Evolutionary conservation across 1,140 invertebrate genomes (phyloP).

Genomic region (Magallana gigas): DNA sequence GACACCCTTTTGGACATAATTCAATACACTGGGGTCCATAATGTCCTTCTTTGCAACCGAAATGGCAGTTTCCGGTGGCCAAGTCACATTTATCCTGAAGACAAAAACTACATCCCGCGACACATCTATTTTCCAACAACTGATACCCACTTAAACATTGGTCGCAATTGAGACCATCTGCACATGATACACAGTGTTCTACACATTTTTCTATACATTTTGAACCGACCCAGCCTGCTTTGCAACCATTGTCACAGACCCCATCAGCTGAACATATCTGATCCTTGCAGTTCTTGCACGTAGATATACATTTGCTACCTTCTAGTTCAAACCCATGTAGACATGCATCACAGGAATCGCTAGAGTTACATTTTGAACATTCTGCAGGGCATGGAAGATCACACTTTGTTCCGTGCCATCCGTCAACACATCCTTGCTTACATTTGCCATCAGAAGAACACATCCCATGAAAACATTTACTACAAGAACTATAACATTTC

Average conservation of each 20-base stretch:
- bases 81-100: slow-evolving; percentile 17
- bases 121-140: not conserved
- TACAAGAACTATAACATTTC: slow-evolving; percentile 24
- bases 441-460: not conserved
- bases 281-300: slow-evolving; percentile 42
- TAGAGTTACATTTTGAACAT: slow-evolving; percentile 19
- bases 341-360: slow-evolving; percentile 26
- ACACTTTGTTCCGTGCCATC: slow-evolving; percentile 38
- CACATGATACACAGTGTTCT: slow-evolving; percentile 10
- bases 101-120: not conserved
- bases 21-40: not conserved
- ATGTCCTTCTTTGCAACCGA: slow-evolving; percentile 23
- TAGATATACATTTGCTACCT: slow-evolving; percentile 23
- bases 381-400: not conserved
- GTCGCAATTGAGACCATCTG: not conserved
- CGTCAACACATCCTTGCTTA: slow-evolving; percentile 38
- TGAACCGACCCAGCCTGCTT: slow-evolving; percentile 6
- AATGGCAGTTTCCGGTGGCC: not conserved
- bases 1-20: slow-evolving; percentile 9
- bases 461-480: not conserved
- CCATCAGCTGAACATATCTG: slow-evolving; percentile 35
- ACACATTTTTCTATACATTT: slow-evolving; percentile 22
- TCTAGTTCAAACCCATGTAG: not conserved
- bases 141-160: not conserved
- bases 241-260: slow-evolving; percentile 8